Base-by-base conservation (phyloP, 2,113 vertebrate genomes). In the Atrichornis clamosus region DNA sequence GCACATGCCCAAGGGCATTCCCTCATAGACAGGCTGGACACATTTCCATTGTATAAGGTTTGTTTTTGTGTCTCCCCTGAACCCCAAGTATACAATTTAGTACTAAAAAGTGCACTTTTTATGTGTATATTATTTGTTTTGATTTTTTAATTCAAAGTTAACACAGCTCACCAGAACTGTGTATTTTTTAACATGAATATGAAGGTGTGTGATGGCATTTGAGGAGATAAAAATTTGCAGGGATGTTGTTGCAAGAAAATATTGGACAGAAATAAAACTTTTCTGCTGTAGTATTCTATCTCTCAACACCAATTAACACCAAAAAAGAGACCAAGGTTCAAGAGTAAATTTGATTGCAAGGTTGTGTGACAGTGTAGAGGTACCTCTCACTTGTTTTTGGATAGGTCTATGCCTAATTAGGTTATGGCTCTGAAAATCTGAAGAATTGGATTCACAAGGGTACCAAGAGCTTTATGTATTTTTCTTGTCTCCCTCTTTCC, bases 1-100 rank as follows among this genome's bases (percentile, higher is more conserved):
- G 9, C 3, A 1, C 2, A 3, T 11, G 6, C 10, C 7, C 19
- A n/a, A 70, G 15, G 3, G 1, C 1, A 3, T 13, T 15, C 11
- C 16, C 14, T n/a, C 18, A 6, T 32, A 41, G 44, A n/a, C 33
- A 52, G 19, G 6, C 2, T 81, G 41, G 33, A 58, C 16, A n/a
- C 6, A 65, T 23, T 14, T 33, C 47, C 0, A 0, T 8, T 30
- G 21, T 26, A 6, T 32, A 58, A 58, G 1, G 63, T 49, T 63
- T 68, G 15, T 11, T 60, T 52, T 21, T 8, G 3, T 24, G 63
- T n/a, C 15, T 79, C 20, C 2, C 24, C 20, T 59, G 33, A n/a
- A 23, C 6, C 7, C 2, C 0, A 47, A 32, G 7, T 16, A 24
- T 15, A 75, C 69, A 42, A 30, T 80, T 19, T 50, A 23, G 27